Base-by-base conservation (phyloP, 1,140 invertebrate genomes). In the Aethina tumida region DNA sequence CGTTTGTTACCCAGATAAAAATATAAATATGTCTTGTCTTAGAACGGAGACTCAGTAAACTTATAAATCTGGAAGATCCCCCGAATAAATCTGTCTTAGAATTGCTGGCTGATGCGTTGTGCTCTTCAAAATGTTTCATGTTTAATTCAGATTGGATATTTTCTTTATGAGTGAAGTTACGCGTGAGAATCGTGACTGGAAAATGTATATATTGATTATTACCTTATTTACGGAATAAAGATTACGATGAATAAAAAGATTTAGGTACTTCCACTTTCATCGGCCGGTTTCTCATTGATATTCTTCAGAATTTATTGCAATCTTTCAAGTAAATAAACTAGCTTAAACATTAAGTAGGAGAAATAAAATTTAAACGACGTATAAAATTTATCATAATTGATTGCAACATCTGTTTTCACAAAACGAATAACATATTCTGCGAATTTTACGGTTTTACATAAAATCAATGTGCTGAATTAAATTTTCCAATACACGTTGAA, bases 131-230 rank as follows among this genome's bases (percentile, higher is more conserved):
- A 45, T 30, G 38, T 41, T 43, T 52, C 43, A 52, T 52, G 50
- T 52, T 52, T 52, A 52, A 52, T 52, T 52, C 50, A 52, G 41
- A 49, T 44, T 35, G 43, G 41, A 52, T 49, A 43, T 44, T 47
- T 49, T 49, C 50, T 47, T 49, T 52, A 49, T 43, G 43, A 48
- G 45, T 20, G 28, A 51, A 51, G 39, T 49, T 45, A 35, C 41
- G 38, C 26, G 17, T 20, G 39, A 28, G 24, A 22, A 39, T 43
- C 49, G 49, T 52, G 49, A 45, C 37, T 46, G 12, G 49, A 43
- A 49, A 52, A 45, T 46, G 35, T 49, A 52, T 46, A 30, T 34
- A 49, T 52, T 40, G 49, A 52, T 52, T 52, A 52, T 52, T 52
- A 46, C 46, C 48, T 50, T 50, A 50, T 50, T 43, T 38, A 35